Base-by-base conservation (phyloP, 2,113 vertebrate genomes). In the Charina bottae region DNA sequence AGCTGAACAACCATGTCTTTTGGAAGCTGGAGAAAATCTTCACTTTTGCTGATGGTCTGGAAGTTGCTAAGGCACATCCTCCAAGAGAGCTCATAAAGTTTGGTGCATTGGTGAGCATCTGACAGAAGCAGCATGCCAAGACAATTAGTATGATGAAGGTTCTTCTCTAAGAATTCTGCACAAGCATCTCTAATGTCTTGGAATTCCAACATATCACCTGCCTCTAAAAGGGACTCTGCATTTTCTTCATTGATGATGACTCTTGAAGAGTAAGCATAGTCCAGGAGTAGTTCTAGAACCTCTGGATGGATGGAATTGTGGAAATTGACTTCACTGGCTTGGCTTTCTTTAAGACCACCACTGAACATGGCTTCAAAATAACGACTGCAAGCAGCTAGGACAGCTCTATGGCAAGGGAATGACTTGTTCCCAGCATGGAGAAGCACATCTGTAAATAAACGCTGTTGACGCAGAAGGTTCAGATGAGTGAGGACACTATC, bases 301-400 rank as follows among this genome's bases (percentile, higher is more conserved):
- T 98, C 98, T 0, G 98, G 98, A 72, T 98, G 98, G 95, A 98
- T 98, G 0, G 98, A 98, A 91, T 97, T 98, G 94, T 98, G 98
- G 3, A 98, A 98, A 93, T 98, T 98, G 85, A 98, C 98, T 64
- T 98, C 98, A 28, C 97, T 98, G 84, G 98, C 97, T 93, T 98
- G 98, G 95, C 98, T 98, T 92, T 98, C 98, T 90, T 98, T 98
- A 87, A 98, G 95, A 78, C 98, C 98, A 3, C 98, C 98, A 0
- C 98, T 98, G 95, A 98, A 98, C 98, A 98, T 98, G 46, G 98
- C 98, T 93, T 98, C 98, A 0, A 98, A 98, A 83, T 98, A 98
- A 92, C 98, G 98, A 93, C 98, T 98, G 54, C 98, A 98, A 0
- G 98, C 98, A 28, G 98, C 98, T 68, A 98, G 95, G 58, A 98